Conservation (phyloP, 1,140 invertebrate species). For the Hetaerina americana region DNA sequence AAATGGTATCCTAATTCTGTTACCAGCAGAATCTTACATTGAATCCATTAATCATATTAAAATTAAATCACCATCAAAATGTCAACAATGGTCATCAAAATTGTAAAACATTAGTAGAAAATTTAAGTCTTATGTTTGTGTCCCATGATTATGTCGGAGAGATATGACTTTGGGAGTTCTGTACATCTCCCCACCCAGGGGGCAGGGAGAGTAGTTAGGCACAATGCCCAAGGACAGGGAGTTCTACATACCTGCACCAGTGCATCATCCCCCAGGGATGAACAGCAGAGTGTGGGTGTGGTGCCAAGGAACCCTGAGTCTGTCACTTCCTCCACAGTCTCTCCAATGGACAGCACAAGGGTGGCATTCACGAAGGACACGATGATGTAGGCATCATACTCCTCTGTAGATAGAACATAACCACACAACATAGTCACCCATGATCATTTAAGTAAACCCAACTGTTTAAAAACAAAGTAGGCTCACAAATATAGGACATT, state of each 20-base stretch:
- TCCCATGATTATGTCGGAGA: constrained; percentile 16
- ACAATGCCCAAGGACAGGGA: no score
- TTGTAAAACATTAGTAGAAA: neutral
- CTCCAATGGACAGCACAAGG: constrained; percentile 95
- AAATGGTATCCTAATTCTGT: no score
- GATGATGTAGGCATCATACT: constrained; percentile 99
- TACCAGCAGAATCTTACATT: no score
- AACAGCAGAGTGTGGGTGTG: constrained; percentile 93
- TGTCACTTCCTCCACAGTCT: constrained; percentile 99
- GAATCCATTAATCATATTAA: no score
- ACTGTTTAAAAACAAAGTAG: no score
- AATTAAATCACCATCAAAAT: no score
- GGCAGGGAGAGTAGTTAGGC: no score
- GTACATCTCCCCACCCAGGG: constrained; percentile 11
- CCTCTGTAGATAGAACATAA: constrained; percentile 50
- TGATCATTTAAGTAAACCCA: no score
- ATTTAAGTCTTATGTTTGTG: no score
- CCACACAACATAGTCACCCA: no score
- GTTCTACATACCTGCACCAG: constrained; percentile 94
- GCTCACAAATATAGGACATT: no score
- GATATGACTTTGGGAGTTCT: constrained; percentile 22
- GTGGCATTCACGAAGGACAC: constrained; percentile 99
- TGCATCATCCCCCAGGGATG: constrained; percentile 92
- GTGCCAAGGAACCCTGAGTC: constrained; percentile 98
- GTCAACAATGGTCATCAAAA: no score